These are phyloP conservation scores for Ochropleura plecta DNA, from an alignment of 2,888 invertebrate genomes.

Conservation along the genomic window DNA sequence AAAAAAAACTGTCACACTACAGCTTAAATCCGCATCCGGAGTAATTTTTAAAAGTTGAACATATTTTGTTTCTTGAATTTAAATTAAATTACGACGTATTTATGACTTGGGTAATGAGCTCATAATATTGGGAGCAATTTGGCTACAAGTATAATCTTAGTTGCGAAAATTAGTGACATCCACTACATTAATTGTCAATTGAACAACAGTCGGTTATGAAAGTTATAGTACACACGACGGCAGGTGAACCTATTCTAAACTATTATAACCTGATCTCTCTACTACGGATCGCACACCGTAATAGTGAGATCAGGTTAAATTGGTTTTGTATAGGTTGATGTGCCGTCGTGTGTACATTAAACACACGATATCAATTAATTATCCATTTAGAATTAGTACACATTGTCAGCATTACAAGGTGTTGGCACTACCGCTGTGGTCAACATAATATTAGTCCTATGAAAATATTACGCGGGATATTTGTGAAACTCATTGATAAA, in stretches of 20 bases:
- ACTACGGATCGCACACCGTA: too few relatives aligned
- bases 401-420: conserved; percentile 26
- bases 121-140: not conserved
- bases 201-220: not conserved
- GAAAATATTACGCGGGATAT: conserved; percentile 17
- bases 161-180: not conserved
- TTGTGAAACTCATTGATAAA: conserved; percentile 37
- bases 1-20: conserved; percentile 28
- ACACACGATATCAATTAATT: conserved; percentile 20
- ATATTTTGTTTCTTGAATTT: conserved; percentile 19
- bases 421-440: conserved; percentile 23
- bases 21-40: conserved; percentile 24
- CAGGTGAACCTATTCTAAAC: too few relatives aligned
- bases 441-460: conserved; percentile 26
- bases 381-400: conserved; percentile 39
- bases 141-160: not conserved
- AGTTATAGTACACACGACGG: too few relatives aligned
- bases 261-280: too few relatives aligned
- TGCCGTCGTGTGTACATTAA: too few relatives aligned
- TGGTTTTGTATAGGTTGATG: too few relatives aligned
- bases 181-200: not conserved
- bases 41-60: conserved; percentile 1
- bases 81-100: not conserved
- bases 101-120: not conserved
- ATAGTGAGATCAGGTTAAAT: too few relatives aligned